Evolutionary conservation across 2,797 vertebrate genomes (phyloP).

Genomic region (Pseudochirops corinnae): DNA sequence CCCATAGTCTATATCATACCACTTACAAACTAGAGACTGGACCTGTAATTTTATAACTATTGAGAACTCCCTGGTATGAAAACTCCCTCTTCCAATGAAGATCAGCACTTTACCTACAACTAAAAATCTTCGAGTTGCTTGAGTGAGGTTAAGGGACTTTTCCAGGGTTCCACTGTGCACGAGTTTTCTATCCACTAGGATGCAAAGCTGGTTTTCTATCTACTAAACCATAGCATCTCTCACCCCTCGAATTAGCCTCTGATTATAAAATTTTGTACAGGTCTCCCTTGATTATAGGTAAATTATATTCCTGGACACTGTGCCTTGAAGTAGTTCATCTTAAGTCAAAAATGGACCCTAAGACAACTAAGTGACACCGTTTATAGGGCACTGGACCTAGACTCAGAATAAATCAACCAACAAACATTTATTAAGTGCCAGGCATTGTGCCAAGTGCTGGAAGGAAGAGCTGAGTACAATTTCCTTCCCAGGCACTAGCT

Average conservation of each 20-base stretch:
- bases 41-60: background rate
- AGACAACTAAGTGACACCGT: background rate
- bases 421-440: background rate
- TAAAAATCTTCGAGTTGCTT: background rate
- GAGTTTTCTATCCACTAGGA: too few species aligned
- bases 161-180: background rate
- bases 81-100: too few species aligned
- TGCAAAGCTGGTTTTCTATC: too few species aligned
- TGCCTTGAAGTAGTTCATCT: background rate
- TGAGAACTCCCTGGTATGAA: background rate
- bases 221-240: background rate
- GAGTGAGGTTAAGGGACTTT: background rate
- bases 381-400: background rate
- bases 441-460: too few species aligned
- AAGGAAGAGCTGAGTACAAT: too few species aligned
- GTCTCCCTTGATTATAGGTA: background rate
- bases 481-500: too few species aligned
- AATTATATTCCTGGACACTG: background rate
- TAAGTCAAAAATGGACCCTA: background rate
- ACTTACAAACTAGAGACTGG: background rate
- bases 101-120: background rate
- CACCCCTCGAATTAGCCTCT: background rate
- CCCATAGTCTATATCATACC: background rate
- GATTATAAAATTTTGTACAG: background rate
- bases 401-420: background rate